Percentiles rank a stretch among this genome's conserved stretches.
These are phyloP conservation scores for Oreochromis niloticus DNA, from an alignment of 2,113 vertebrate genomes.

Conservation along the genomic window DNA sequence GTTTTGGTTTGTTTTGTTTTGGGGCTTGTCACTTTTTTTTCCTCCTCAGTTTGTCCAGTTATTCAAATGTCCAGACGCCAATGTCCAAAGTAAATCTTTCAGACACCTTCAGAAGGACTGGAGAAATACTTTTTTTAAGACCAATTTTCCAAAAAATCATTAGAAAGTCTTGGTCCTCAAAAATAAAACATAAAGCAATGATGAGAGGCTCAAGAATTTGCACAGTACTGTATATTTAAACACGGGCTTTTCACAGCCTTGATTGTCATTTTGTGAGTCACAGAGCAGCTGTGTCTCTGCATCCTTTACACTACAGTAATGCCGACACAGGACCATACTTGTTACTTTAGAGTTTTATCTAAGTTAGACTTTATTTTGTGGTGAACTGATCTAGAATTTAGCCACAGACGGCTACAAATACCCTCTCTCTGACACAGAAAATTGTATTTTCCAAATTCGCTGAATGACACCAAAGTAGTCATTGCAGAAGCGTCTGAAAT, in stretches of 20 bases:
- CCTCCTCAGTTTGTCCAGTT: not conserved
- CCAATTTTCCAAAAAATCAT: not conserved
- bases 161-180: not conserved
- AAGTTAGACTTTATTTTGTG: not conserved
- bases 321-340: not conserved
- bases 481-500: not conserved
- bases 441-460: not conserved
- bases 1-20: not conserved
- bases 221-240: not conserved
- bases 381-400: not conserved
- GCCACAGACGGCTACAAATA: not conserved
- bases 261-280: not conserved
- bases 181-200: not conserved
- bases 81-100: not conserved
- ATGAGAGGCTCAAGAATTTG: not conserved
- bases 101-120: not conserved
- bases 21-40: not conserved
- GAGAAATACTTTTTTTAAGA: not conserved
- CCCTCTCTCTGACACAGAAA: not conserved
- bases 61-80: not conserved
- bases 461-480: not conserved
- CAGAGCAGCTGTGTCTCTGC: not conserved
- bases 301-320: not conserved
- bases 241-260: not conserved
- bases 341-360: not conserved